Conservation (phyloP, 2,113 vertebrate species). For the Rhea pennata region DNA sequence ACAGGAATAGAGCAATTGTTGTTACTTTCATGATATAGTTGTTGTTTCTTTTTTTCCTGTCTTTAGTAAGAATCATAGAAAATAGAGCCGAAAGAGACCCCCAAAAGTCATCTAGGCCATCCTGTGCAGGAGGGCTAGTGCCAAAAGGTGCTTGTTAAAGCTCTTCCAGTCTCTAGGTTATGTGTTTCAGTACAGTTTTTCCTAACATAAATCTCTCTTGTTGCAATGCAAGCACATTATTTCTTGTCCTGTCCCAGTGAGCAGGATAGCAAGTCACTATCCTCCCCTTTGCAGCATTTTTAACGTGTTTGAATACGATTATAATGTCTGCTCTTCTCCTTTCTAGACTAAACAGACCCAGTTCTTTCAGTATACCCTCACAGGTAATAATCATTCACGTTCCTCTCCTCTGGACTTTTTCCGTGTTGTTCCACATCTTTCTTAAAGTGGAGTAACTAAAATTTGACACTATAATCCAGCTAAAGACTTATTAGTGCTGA, state of each 20-base stretch:
- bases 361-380: neutral
- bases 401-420: constrained; percentile 34
- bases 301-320: constrained; percentile 4
- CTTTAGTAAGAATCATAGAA: neutral
- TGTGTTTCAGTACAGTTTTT: neutral
- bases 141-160: neutral
- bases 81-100: neutral
- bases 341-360: constrained; percentile 66
- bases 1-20: neutral
- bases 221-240: neutral
- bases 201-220: neutral
- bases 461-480: neutral
- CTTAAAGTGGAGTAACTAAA: constrained; percentile 14
- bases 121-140: neutral
- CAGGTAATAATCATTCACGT: constrained; percentile 48
- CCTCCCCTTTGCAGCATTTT: neutral
- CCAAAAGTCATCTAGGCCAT: neutral
- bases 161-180: neutral
- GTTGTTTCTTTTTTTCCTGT: neutral
- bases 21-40: neutral
- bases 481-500: neutral
- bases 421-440: neutral
- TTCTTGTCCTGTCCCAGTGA: neutral
- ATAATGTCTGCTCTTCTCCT: constrained; percentile 59
- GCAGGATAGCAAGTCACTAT: neutral